These are phyloP conservation scores for Corapipo altera DNA, from an alignment of 2,113 vertebrate genomes.

Conservation along the genomic window DNA sequence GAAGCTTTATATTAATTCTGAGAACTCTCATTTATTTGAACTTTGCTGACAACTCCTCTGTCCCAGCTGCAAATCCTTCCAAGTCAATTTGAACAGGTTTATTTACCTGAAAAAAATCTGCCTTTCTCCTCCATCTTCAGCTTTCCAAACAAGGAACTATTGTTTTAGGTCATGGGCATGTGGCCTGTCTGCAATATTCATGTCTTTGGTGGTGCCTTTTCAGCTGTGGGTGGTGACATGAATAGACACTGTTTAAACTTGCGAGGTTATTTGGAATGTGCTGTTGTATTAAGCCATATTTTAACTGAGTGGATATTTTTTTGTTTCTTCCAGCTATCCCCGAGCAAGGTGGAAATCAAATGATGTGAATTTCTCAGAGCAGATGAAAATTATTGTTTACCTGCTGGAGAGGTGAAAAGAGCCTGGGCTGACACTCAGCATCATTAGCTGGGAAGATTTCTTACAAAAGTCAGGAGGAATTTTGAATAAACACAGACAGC, in stretches of 20 bases:
- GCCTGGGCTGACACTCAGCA: not conserved
- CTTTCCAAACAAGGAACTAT: not conserved
- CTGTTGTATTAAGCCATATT: not conserved
- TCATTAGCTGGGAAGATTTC: not conserved
- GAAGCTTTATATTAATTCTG: not conserved
- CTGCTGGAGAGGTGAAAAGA: not conserved
- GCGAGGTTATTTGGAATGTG: not conserved
- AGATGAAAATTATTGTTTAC: not conserved
- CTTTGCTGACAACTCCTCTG: fast-evolving
- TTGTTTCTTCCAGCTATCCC: not conserved
- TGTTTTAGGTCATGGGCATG: not conserved
- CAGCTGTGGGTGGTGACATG: not conserved
- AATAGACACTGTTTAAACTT: not conserved
- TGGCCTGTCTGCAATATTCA: not conserved
- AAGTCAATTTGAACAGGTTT: not conserved
- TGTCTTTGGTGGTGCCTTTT: not conserved
- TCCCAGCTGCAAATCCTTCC: not conserved
- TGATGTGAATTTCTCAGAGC: not conserved
- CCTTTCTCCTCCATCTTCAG: not conserved
- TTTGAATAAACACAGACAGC: slow-evolving; percentile 11
- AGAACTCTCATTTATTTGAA: not conserved
- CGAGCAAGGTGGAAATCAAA: not conserved
- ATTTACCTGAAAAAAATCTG: not conserved
- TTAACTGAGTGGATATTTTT: not conserved
- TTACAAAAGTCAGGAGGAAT: not conserved